Evolutionary conservation across 1,140 invertebrate genomes (phyloP), one percentile per base, ranked within the genome.

Genomic region (Pogonus chalceus): DNA sequence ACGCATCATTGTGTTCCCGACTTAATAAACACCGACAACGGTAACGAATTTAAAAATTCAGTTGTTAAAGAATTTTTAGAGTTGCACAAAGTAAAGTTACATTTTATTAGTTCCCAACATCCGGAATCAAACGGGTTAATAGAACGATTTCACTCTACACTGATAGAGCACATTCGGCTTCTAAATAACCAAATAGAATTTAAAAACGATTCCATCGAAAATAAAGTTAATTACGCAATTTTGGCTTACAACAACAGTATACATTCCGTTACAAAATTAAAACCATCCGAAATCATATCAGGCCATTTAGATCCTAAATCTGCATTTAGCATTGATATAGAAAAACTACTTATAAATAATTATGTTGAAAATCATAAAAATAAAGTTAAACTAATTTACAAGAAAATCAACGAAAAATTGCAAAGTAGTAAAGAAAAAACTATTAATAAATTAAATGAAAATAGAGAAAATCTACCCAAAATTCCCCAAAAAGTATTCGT

Each of bases 101-200:
- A 69, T 49, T 68, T 65, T 53, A 69, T 56, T 7, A 31, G 26
- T 14, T 31, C 26, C 4, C 26, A 60, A 35, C 65, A 67, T 24
- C 67, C 58, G 1, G 62, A 68, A 53, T 68, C 61, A 12, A 67
- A 69, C 48, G 62, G 62, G 12, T 56, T 60, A 22, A 58, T 67
- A 21, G 62, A 68, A 61, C 52, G 56, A 31, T 60, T 60, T 24
- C 56, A 60, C 47, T 58, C 55, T 18, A 60, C 58, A 4, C 20
- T 62, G 23, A 59, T 58, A 3, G 61, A 67, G 55, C 62, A 67
- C 31, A 61, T 66, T 16, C 58, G 61, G 57, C 60, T 69, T 18
- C 56, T 66, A 23, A 58, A 61, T 31, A 31, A 31, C 14, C 26
- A 31, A 56, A 39, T 61, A 54, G 56, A 55, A 23, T 22, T 61